These are phyloP conservation scores for Atethmia centrago DNA, from an alignment of 2,888 invertebrate species.

Conservation along the genomic window DNA sequence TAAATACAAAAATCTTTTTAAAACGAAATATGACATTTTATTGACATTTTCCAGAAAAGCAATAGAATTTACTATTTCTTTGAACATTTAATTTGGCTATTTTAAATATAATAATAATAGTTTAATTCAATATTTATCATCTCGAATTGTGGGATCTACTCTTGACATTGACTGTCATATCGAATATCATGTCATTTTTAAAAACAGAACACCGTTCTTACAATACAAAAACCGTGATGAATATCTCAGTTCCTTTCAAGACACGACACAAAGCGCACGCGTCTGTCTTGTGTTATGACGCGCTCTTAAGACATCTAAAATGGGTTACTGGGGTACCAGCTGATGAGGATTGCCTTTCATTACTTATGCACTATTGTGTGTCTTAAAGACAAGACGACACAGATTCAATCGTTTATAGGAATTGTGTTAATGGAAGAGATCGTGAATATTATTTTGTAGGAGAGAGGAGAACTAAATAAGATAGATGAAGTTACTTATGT, in stretches of 20 bases:
- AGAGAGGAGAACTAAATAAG: not conserved
- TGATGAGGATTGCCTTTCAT: slow-evolving; percentile 50
- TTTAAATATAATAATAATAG: not conserved
- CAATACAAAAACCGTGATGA: slow-evolving; percentile 36
- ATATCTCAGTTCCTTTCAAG: slow-evolving; percentile 55
- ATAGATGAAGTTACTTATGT: not conserved
- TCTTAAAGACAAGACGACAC: slow-evolving; percentile 12
- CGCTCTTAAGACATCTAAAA: slow-evolving; percentile 50
- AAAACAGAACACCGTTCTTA: slow-evolving; percentile 27
- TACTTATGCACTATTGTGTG: slow-evolving; percentile 47
- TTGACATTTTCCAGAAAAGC: not conserved
- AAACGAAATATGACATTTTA: too few species aligned
- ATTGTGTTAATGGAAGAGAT: not conserved
- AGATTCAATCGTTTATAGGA: slow-evolving; percentile 1
- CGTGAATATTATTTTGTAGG: not conserved
- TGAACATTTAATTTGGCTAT: not conserved
- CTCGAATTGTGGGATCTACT: not conserved
- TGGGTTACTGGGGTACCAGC: slow-evolving; percentile 54
- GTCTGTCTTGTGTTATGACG: slow-evolving; percentile 41
- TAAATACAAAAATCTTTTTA: not conserved
- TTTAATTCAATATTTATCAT: not conserved
- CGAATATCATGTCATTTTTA: slow-evolving; percentile 31
- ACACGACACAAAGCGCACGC: slow-evolving; percentile 52
- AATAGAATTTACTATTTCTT: not conserved
- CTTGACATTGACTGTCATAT: slow-evolving; percentile 15